Conservation (phyloP, 2,113 vertebrate genomes). For the Ranitomeya imitator region DNA sequence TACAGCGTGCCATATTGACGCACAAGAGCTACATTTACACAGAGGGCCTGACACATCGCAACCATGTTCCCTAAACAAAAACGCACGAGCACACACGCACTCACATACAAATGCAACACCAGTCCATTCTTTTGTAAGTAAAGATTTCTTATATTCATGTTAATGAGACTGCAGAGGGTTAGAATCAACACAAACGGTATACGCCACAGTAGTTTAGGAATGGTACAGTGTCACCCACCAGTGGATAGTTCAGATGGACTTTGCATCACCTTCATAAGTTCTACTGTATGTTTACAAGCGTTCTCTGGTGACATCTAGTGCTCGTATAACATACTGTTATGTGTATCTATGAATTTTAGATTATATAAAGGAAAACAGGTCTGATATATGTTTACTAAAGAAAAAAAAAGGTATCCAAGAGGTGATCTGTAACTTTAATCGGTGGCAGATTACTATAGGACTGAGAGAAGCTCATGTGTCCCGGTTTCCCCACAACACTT, state of each 20-base stretch:
- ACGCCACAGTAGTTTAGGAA: slow-evolving; percentile 1
- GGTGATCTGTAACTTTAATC: neutral
- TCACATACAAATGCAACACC: slow-evolving; percentile 45
- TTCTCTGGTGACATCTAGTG: slow-evolving; percentile 20
- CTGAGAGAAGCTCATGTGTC: neutral
- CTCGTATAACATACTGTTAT: no score
- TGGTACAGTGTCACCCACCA: slow-evolving; percentile 1
- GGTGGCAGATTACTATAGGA: neutral
- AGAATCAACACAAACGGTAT: slow-evolving; percentile 10
- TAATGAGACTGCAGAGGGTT: slow-evolving; percentile 32
- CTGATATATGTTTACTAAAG: no score
- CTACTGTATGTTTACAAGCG: neutral
- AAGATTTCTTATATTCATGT: neutral
- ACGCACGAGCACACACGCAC: slow-evolving; percentile 19
- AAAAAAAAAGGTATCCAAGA: neutral
- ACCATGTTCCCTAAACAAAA: slow-evolving; percentile 39
- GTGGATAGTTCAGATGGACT: neutral
- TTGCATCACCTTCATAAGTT: neutral
- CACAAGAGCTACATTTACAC: slow-evolving; percentile 71
- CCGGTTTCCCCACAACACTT: neutral
- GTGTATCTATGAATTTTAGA: no score
- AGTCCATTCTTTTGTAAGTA: slow-evolving; percentile 47
- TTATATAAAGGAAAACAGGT: no score
- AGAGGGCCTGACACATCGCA: slow-evolving; percentile 67
- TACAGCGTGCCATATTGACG: slow-evolving; percentile 72